Percentiles rank a stretch among this genome's conserved stretches.
Evolutionary conservation across 1,140 invertebrate genomes (phyloP).

Genomic region (Drosophila simulans): DNA sequence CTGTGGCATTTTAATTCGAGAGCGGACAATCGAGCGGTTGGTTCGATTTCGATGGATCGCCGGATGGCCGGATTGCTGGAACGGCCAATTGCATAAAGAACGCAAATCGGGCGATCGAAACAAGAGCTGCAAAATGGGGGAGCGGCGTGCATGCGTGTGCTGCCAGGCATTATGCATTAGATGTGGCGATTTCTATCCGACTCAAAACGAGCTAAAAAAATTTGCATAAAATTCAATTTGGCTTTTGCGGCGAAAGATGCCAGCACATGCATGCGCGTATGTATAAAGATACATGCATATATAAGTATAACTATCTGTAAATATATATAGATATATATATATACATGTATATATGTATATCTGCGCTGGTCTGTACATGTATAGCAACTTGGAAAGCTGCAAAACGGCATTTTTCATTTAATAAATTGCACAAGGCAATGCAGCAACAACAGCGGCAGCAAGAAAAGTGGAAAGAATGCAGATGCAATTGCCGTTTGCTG

Average conservation of each 20-base stretch:
- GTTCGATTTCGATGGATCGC: not conserved
- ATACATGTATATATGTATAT: not conserved
- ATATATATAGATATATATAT: not conserved
- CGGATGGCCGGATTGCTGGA: slow-evolving; percentile 10
- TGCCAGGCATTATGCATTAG: slow-evolving; percentile 76
- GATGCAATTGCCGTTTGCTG: slow-evolving; percentile 58
- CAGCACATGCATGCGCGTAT: slow-evolving; percentile 24
- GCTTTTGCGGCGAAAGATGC: slow-evolving; percentile 62
- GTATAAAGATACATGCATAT: slow-evolving; percentile 14
- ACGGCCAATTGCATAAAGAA: slow-evolving; percentile 68
- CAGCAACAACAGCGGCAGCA: slow-evolving; percentile 51
- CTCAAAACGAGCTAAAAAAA: slow-evolving; percentile 65
- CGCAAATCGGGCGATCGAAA: slow-evolving; percentile 39
- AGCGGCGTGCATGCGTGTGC: slow-evolving; percentile 21
- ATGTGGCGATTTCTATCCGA: slow-evolving; percentile 73
- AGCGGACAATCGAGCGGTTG: slow-evolving; percentile 4
- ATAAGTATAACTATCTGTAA: slow-evolving; percentile 1
- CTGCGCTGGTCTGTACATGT: slow-evolving; percentile 30
- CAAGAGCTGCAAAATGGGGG: slow-evolving; percentile 4
- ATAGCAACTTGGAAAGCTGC: slow-evolving; percentile 80
- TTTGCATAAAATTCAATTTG: slow-evolving; percentile 83
- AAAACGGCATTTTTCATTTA: slow-evolving; percentile 83
- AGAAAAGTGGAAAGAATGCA: slow-evolving; percentile 62
- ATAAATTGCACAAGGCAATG: slow-evolving; percentile 82
- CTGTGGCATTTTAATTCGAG: slow-evolving; percentile 38